Evolutionary conservation across 2,113 vertebrate genomes (phyloP).

Genomic region (Eonycteris spelaea): DNA sequence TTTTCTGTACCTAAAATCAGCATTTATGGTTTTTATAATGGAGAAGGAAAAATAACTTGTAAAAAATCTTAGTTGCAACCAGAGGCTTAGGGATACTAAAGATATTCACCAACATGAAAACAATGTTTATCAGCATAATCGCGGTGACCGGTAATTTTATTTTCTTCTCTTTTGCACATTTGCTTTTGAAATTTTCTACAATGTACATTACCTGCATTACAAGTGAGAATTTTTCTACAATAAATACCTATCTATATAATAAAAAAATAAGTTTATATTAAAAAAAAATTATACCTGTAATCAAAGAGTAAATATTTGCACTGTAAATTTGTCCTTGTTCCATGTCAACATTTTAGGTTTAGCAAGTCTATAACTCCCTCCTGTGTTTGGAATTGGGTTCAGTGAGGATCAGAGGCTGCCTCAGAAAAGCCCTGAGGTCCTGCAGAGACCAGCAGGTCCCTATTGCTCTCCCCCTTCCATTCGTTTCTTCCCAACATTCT

Average conservation of each 20-base stretch:
- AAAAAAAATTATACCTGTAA: background rate
- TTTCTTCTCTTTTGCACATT: background rate
- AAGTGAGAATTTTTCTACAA: background rate
- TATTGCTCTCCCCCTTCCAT: background rate
- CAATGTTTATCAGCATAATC: background rate
- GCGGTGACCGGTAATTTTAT: background rate
- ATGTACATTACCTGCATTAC: background rate
- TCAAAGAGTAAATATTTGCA: background rate
- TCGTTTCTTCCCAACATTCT: background rate
- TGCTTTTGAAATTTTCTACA: background rate
- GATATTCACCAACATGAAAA: background rate
- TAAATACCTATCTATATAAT: background rate
- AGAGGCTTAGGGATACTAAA: background rate
- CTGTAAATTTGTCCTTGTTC: background rate
- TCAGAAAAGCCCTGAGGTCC: background rate
- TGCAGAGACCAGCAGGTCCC: background rate
- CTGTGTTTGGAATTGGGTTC: background rate
- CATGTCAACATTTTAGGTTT: background rate
- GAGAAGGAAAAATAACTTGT: background rate
- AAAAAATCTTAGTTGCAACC: background rate
- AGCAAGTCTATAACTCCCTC: background rate
- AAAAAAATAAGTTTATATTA: background rate
- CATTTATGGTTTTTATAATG: background rate
- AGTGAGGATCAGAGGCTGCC: background rate
- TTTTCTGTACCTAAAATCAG: background rate